Conservation (phyloP, 2,113 vertebrate species). For the Mesoclemmys tuberculata region DNA sequence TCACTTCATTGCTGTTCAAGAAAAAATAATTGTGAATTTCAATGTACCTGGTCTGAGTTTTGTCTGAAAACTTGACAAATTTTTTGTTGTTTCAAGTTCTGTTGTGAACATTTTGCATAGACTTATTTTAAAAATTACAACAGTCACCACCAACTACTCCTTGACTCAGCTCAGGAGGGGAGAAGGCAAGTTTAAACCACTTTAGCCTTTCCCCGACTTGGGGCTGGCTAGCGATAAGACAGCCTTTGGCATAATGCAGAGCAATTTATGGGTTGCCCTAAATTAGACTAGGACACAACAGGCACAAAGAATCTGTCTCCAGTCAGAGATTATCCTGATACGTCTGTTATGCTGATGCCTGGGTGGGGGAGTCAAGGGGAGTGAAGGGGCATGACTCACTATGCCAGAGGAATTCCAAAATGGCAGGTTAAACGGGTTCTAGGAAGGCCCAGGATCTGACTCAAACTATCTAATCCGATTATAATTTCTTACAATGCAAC, state of each 20-base stretch:
- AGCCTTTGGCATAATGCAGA: not conserved
- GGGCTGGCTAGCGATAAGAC: not conserved
- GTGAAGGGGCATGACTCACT: not conserved
- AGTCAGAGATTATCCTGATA: not conserved
- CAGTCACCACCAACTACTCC: not conserved
- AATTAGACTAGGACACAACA: not conserved
- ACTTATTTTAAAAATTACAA: not conserved
- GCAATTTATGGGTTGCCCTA: not conserved
- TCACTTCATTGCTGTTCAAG: not conserved
- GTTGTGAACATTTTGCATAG: not conserved
- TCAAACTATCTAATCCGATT: not conserved
- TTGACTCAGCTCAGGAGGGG: not conserved
- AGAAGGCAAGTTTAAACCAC: not conserved
- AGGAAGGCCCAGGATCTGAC: not conserved
- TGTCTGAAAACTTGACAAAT: not conserved
- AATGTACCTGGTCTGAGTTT: not conserved
- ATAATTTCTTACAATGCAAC: not conserved
- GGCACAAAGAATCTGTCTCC: not conserved
- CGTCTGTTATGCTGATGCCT: not conserved
- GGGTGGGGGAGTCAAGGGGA: not conserved
- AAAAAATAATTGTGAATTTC: not conserved
- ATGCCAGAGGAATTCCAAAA: not conserved
- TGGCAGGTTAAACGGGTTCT: not conserved
- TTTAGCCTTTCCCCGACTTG: not conserved
- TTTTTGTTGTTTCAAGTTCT: not conserved